Percentiles rank a stretch among this genome's conserved stretches.
phyloP scores from a whole-genome alignment of 2,797 vertebrate genomes.

The Chrysocyon brachyurus region DNA sequence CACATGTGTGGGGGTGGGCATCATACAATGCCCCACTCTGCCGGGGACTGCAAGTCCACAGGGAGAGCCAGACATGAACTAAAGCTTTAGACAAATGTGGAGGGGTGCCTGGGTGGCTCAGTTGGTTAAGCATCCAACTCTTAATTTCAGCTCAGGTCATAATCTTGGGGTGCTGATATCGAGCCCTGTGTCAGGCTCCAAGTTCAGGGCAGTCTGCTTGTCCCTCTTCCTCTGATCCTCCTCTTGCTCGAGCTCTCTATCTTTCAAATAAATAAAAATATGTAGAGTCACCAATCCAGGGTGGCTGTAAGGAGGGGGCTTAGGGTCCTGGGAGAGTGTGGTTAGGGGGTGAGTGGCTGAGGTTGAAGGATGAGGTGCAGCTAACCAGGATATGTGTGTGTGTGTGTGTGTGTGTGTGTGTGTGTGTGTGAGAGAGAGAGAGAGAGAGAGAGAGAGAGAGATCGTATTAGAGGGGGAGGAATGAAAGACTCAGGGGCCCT shows the following conservation, averaged over 20 bases:
- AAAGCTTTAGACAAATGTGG: not conserved
- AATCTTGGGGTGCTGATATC: not conserved
- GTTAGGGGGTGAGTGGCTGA: no score
- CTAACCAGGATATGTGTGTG: not conserved
- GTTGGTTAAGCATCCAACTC: not conserved
- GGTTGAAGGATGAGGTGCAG: not conserved
- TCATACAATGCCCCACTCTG: no score
- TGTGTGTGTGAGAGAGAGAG: no score
- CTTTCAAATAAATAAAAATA: not conserved
- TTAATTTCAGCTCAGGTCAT: not conserved
- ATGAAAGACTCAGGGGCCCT: not conserved
- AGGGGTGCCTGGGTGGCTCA: not conserved
- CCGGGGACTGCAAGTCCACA: accelerated
- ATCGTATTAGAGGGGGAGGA: not conserved
- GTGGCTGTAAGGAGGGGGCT: not conserved
- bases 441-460: no score
- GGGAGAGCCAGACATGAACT: not conserved
- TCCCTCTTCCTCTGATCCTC: not conserved
- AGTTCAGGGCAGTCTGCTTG: not conserved
- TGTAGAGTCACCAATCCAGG: not conserved
- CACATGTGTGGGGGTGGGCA: not conserved
- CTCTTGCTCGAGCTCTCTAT: not conserved
- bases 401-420: not conserved
- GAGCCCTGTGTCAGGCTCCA: not conserved
- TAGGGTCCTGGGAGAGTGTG: not conserved